Evolutionary conservation across 92 coral and sea anemone species (phyloP).

Genomic region (Metridium senile): DNA sequence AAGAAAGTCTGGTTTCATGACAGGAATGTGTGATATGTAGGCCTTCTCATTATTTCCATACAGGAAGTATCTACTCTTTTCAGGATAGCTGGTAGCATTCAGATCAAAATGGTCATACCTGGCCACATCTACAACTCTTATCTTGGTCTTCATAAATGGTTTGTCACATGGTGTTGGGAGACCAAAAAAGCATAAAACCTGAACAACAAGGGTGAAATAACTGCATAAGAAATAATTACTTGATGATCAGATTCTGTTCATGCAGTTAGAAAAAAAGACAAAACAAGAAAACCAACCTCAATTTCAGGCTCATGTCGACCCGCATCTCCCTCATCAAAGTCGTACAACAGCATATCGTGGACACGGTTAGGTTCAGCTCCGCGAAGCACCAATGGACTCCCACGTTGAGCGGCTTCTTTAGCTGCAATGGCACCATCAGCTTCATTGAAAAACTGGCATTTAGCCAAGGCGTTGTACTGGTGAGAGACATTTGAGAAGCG

Average conservation of each 20-base stretch:
- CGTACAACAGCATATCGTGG: conserved; percentile 56
- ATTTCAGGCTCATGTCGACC: conserved; percentile 22
- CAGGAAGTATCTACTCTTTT: conserved; percentile 49
- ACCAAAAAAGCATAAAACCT: conserved; percentile 49
- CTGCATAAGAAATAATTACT: neutral
- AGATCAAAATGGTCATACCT: conserved; percentile 59
- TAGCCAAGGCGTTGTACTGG: conserved; percentile 54
- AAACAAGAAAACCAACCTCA: conserved; percentile 1
- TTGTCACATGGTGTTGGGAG: conserved; percentile 28
- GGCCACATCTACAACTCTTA: conserved; percentile 55
- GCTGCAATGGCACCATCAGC: conserved; percentile 5
- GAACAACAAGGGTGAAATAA: neutral
- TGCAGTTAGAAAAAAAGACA: neutral
- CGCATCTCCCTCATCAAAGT: conserved; percentile 32
- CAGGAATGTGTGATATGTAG: conserved; percentile 51
- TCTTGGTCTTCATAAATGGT: conserved; percentile 49
- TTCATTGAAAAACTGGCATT: conserved; percentile 30
- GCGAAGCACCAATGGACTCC: conserved; percentile 36
- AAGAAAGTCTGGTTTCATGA: conserved; percentile 47
- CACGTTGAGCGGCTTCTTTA: conserved; percentile 13
- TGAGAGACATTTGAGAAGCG: conserved; percentile 37
- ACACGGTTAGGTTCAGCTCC: conserved; percentile 22
- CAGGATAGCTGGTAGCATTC: conserved; percentile 46
- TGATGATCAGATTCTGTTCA: neutral
- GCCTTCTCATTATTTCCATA: conserved; percentile 48